These are phyloP conservation scores for Oncorhynchus gorbuscha DNA, from an alignment of 2,113 vertebrate genomes.

Conservation along the genomic window DNA sequence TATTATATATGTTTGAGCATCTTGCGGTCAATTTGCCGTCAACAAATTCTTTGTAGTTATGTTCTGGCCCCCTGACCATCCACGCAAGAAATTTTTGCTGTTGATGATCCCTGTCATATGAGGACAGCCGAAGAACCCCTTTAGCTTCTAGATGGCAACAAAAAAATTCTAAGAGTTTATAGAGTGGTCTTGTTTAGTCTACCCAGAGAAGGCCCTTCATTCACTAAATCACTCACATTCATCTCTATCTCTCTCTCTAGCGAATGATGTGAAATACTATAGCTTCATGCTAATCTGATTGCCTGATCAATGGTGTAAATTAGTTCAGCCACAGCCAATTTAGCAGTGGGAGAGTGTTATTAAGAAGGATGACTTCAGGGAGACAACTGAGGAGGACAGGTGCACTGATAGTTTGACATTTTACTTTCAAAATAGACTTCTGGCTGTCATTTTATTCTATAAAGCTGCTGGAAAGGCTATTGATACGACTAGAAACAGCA, in stretches of 20 bases:
- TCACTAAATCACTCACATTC: slow-evolving; percentile 54
- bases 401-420: slow-evolving; percentile 64
- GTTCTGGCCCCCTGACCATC: no score
- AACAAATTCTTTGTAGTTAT: no score
- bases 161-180: no score
- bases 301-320: slow-evolving; percentile 70
- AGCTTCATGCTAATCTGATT: slow-evolving; percentile 67
- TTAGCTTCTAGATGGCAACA: no score
- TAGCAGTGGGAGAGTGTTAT: slow-evolving; percentile 61
- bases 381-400: slow-evolving; percentile 58
- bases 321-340: slow-evolving; percentile 68
- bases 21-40: no score
- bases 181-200: not conserved
- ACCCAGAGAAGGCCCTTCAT: slow-evolving; percentile 46
- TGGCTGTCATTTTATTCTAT: slow-evolving; percentile 60
- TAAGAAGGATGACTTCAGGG: slow-evolving; percentile 67
- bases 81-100: no score
- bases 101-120: no score
- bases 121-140: no score
- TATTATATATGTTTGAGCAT: no score
- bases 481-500: slow-evolving; percentile 31
- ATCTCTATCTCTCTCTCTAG: slow-evolving; percentile 26
- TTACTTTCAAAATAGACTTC: slow-evolving; percentile 65
- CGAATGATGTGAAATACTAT: slow-evolving; percentile 47
- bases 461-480: slow-evolving; percentile 34